Evolutionary conservation across 1,140 invertebrate genomes (phyloP).

Genomic region (Theocolax elegans): DNA sequence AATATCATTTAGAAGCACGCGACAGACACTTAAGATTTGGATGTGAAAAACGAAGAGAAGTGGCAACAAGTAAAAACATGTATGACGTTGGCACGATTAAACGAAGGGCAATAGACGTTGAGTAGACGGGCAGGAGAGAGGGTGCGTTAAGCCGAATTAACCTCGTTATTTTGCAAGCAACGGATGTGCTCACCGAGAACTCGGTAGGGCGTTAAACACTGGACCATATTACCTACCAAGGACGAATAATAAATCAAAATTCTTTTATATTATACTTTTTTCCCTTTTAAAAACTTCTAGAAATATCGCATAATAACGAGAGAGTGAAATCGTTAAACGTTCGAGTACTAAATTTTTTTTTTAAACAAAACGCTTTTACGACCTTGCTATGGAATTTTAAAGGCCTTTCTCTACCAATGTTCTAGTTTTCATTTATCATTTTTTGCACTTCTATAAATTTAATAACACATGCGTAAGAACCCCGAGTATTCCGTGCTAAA

Average conservation of each 20-base stretch:
- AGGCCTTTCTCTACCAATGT: neutral
- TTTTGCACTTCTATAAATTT: neutral
- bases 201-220: neutral
- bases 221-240: neutral
- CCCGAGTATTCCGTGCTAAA: no score
- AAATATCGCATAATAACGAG: no score
- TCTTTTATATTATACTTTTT: neutral
- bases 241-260: no score
- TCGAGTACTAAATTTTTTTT: no score
- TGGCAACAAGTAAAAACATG: constrained; percentile 9
- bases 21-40: no score
- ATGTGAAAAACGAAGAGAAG: no score
- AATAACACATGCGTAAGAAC: neutral
- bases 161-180: constrained; percentile 48
- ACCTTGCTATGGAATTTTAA: neutral
- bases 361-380: neutral
- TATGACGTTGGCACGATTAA: constrained; percentile 39
- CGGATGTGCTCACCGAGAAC: constrained; percentile 37
- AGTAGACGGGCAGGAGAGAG: constrained; percentile 36
- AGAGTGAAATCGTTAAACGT: no score
- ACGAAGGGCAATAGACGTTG: constrained; percentile 49
- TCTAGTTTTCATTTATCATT: neutral
- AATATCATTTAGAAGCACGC: no score
- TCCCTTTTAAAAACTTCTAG: neutral
- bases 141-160: constrained; percentile 49